Percentiles rank a stretch among this genome's conserved stretches.
phyloP scores from a whole-genome alignment of 2,888 invertebrate genomes.

The Morpho helenor region DNA sequence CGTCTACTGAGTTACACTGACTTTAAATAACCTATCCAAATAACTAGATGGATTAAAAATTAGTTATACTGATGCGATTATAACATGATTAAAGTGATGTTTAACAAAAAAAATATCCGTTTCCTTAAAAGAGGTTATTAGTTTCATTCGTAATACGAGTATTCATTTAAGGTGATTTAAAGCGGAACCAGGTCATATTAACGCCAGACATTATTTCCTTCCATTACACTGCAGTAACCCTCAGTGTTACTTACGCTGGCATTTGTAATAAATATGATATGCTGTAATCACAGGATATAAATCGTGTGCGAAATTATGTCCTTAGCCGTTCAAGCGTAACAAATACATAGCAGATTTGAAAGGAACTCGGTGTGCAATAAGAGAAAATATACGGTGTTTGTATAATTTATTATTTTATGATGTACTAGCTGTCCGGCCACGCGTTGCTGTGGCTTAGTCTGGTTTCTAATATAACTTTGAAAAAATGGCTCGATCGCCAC shows the following conservation, averaged over 20 bases:
- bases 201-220: slow-evolving; percentile 8
- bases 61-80: too few relatives aligned
- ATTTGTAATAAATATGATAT: slow-evolving; percentile 1
- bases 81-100: too few relatives aligned
- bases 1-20: too few relatives aligned
- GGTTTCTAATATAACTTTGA: too few relatives aligned
- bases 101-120: background rate
- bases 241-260: slow-evolving; percentile 7
- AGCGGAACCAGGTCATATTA: background rate
- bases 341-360: slow-evolving; percentile 2
- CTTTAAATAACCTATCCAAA: too few relatives aligned
- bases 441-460: too few relatives aligned
- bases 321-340: slow-evolving; percentile 14
- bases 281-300: slow-evolving; percentile 21
- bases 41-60: too few relatives aligned
- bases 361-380: background rate
- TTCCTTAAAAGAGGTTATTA: background rate
- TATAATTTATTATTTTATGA: too few relatives aligned
- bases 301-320: slow-evolving; percentile 17
- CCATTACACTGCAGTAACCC: slow-evolving; percentile 8
- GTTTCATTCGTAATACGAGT: background rate
- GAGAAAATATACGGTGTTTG: too few relatives aligned
- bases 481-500: too few relatives aligned
- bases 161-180: slow-evolving; percentile 4
- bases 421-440: too few relatives aligned